Conservation (phyloP, 2,113 vertebrate genomes). For the Caretta caretta region DNA sequence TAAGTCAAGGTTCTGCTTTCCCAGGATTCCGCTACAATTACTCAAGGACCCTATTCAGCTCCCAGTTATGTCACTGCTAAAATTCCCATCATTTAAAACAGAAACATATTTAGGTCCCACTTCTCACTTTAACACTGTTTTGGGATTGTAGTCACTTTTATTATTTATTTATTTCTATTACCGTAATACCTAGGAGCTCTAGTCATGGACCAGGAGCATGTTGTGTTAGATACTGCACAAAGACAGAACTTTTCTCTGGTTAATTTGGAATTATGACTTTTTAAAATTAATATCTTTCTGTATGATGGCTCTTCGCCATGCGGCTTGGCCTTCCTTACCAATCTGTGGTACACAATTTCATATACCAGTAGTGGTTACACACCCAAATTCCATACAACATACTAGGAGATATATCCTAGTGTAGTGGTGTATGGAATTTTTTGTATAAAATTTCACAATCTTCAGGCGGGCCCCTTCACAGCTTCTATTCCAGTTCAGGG, state of each 20-base stretch:
- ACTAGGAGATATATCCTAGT: not conserved
- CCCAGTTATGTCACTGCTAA: not conserved
- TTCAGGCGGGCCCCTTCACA: not conserved
- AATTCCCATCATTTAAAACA: not conserved
- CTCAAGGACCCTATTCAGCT: not conserved
- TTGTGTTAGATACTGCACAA: not conserved
- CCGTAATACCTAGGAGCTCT: conserved; percentile 6
- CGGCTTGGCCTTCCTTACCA: not conserved
- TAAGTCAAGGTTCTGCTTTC: not conserved
- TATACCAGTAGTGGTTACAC: not conserved
- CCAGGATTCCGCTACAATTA: not conserved
- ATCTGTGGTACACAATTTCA: not conserved
- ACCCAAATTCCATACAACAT: not conserved
- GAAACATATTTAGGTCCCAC: not conserved
- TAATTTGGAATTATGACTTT: not conserved
- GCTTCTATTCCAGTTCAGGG: not conserved
- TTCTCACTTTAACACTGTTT: conserved; percentile 14
- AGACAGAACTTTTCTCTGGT: not conserved
- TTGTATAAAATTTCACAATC: not conserved
- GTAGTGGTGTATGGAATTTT: not conserved
- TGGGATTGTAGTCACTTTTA: conserved; percentile 19
- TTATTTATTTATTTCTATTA: conserved; percentile 37
- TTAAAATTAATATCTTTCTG: not conserved
- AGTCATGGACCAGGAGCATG: not conserved
- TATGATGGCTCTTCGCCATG: not conserved